Evolutionary conservation across 2,888 invertebrate species (phyloP).

Genomic region (Epinotia nisella): DNA sequence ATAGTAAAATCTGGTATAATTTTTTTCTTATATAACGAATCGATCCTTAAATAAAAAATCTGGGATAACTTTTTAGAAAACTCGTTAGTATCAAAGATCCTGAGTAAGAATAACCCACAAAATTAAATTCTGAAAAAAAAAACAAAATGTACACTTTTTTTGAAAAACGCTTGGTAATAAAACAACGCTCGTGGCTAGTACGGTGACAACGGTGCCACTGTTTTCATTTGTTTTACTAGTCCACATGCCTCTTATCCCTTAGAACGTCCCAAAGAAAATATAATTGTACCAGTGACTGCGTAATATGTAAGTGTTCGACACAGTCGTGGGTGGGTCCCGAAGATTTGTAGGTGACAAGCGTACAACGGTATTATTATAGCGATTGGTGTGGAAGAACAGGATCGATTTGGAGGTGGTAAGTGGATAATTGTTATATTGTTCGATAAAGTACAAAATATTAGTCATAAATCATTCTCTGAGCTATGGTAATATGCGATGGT

Average conservation of each 20-base stretch:
- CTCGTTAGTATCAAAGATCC: no score
- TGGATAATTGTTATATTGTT: slow-evolving; percentile 32
- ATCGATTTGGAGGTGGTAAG: slow-evolving; percentile 51
- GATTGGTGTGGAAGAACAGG: slow-evolving; percentile 60
- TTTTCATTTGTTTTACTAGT: neutral
- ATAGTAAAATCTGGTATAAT: no score
- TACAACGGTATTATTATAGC: slow-evolving; percentile 40
- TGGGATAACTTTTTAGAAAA: no score
- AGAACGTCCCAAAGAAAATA: slow-evolving; percentile 26
- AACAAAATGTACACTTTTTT: no score
- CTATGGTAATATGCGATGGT: neutral
- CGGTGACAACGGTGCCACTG: no score
- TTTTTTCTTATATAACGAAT: no score
- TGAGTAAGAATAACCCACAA: no score
- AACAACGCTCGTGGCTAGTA: no score
- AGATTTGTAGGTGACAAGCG: slow-evolving; percentile 80
- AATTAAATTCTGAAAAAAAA: no score
- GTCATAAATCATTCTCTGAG: neutral
- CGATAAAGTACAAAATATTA: neutral
- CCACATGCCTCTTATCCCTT: slow-evolving; percentile 47
- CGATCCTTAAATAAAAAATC: no score
- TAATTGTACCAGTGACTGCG: slow-evolving; percentile 54
- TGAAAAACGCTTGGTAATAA: no score
- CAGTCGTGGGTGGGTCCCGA: slow-evolving; percentile 76
- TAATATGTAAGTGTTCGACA: slow-evolving; percentile 76